Evolutionary conservation across 2,888 invertebrate species (phyloP).

Genomic region (Amiota minor): DNA sequence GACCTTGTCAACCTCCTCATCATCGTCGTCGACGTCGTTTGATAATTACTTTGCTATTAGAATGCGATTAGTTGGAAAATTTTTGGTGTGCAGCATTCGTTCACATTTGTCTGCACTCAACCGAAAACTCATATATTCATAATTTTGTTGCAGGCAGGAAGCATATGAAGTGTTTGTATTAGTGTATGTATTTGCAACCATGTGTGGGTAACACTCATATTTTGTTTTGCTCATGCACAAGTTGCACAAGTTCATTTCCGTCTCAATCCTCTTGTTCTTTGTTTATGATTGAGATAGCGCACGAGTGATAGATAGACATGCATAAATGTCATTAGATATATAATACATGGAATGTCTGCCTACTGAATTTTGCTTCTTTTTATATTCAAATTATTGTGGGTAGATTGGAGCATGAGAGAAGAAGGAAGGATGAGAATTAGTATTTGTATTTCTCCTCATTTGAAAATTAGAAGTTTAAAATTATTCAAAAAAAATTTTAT

Average conservation of each 20-base stretch:
- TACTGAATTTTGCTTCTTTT: too few species aligned
- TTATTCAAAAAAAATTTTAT: too few species aligned
- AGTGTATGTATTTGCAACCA: constrained; percentile 36
- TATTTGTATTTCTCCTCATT: too few species aligned
- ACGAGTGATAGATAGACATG: constrained; percentile 2
- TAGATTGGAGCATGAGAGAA: too few species aligned
- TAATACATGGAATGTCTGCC: too few species aligned
- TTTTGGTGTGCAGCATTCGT: constrained; percentile 41
- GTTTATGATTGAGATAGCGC: not conserved
- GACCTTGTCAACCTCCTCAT: too few species aligned
- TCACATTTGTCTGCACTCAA: not conserved
- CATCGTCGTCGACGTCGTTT: constrained; percentile 43
- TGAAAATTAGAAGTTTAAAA: too few species aligned
- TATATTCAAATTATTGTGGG: too few species aligned
- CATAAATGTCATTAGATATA: constrained; percentile 22
- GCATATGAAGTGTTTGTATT: constrained; percentile 19
- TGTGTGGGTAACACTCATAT: constrained; percentile 48
- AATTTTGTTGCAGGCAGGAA: constrained; percentile 29
- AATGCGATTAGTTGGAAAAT: constrained; percentile 72
- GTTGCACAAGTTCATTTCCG: not conserved
- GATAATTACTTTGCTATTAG: constrained; percentile 73
- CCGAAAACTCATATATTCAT: constrained; percentile 43
- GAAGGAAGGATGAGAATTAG: too few species aligned
- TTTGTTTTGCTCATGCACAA: not conserved
- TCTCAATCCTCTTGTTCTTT: not conserved